These are phyloP conservation scores for Cephus spinipes DNA, from an alignment of 2,888 invertebrate species.

Conservation along the genomic window DNA sequence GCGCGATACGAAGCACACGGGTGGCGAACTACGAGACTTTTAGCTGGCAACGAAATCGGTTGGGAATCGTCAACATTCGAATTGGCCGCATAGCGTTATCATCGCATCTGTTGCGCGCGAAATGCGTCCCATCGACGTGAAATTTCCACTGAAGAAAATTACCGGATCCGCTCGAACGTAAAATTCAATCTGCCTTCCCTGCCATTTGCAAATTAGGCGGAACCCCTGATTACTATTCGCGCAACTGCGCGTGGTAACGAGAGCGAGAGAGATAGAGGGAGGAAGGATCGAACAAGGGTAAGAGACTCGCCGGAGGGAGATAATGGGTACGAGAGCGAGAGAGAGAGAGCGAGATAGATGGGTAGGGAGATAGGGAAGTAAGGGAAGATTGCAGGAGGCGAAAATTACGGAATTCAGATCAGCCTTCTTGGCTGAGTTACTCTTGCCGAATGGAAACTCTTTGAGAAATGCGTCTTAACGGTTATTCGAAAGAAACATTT, in stretches of 20 bases:
- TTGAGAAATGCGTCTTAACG: background rate
- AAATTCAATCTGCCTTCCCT: constrained; percentile 50
- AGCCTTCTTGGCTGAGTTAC: background rate
- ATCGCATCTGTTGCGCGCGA: background rate
- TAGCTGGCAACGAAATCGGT: background rate
- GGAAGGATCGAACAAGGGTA: background rate
- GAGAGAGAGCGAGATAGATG: background rate
- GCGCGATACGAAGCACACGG: background rate
- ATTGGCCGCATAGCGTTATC: background rate
- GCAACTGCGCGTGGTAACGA: background rate
- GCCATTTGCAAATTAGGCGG: constrained; percentile 55
- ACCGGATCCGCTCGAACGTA: constrained; percentile 42
- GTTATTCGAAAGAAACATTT: background rate
- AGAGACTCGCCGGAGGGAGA: background rate
- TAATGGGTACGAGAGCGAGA: background rate
- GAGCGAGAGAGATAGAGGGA: background rate
- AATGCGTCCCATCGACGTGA: background rate
- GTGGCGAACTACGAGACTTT: background rate
- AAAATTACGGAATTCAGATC: background rate
- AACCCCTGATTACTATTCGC: constrained; percentile 13
- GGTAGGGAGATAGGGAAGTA: background rate
- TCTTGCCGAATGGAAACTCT: background rate
- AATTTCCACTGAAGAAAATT: constrained; percentile 40
- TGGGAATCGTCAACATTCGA: background rate
- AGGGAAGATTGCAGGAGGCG: background rate